phyloP scores from a whole-genome alignment of 2,797 vertebrate genomes.

The Rhabdophis nuchalis region DNA sequence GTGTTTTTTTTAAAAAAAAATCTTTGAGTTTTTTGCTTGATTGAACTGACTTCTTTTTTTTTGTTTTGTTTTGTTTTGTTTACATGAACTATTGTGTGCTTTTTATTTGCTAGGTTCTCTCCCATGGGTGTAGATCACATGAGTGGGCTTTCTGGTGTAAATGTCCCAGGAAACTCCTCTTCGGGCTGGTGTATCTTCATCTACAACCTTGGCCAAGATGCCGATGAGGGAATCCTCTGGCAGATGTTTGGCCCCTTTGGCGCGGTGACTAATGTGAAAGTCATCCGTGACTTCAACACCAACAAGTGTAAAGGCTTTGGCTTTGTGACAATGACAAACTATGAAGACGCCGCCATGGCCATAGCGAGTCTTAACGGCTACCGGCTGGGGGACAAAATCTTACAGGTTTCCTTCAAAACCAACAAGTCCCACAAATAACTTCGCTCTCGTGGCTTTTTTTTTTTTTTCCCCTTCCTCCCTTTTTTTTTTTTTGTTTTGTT shows the following conservation, averaged over 20 bases:
- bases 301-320: slow-evolving; percentile 99
- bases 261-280: slow-evolving; percentile 97
- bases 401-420: slow-evolving; percentile 99
- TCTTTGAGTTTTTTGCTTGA: slow-evolving; percentile 33
- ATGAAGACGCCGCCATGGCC: slow-evolving; percentile 99
- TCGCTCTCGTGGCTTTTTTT: slow-evolving; percentile 56
- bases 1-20: neutral
- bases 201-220: slow-evolving; percentile 98
- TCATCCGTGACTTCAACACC: slow-evolving; percentile 99
- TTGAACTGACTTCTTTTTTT: slow-evolving; percentile 50
- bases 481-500: neutral
- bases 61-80: slow-evolving; percentile 38
- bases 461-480: too few species aligned
- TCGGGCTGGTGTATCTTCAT: slow-evolving; percentile 99
- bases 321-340: slow-evolving; percentile 99
- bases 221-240: slow-evolving; percentile 98
- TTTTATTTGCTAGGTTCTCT: slow-evolving; percentile 89
- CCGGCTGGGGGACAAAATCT: slow-evolving; percentile 97
- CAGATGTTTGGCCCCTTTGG: slow-evolving; percentile 99
- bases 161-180: slow-evolving; percentile 84
- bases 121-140: slow-evolving; percentile 99
- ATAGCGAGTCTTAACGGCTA: slow-evolving; percentile 98
- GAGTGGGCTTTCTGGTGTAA: slow-evolving; percentile 88
- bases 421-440: slow-evolving; percentile 99
- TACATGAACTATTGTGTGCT: slow-evolving; percentile 71